Base-by-base conservation (phyloP, 2,888 invertebrate species). In the Pristionchus mayeri region DNA sequence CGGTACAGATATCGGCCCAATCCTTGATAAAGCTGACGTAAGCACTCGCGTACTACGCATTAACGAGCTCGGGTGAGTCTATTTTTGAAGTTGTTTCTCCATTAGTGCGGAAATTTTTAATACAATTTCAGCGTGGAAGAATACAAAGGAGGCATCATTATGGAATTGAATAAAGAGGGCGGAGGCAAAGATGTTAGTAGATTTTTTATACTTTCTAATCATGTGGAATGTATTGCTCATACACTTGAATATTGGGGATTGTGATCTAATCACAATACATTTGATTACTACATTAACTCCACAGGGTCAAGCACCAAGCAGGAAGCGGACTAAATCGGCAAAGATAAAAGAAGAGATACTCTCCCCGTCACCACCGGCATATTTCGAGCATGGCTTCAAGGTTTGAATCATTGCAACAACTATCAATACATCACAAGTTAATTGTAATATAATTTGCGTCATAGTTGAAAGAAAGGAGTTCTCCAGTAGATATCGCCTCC, bases 101-200 rank as follows among this genome's bases (percentile, higher is more conserved):
- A 11, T 30, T 9, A 1, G 13, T 30, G 30, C 9, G 11, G 27
- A 9, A 7, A 27, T 16, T 4, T 3, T 9, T 7, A 9, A 37
- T n/a, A n/a, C n/a, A n/a, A 34, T 21, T 67, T 67, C 7, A 9
- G 37, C 34, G 3, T 37, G 37, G 37, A 37, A 67, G 21, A 34
- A 37, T 21, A 11, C 3, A 3, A 67, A n/a, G n/a, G n/a, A 9
- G 67, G 34, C 13, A 37, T 27, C 37, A 67, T 67, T 21, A 37
- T 67, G 18, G 67, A 67, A 21, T 37, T 67, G 67, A 67, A 67
- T 21, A 34, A 37, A 37, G 67, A 67, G 21, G 67, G 67, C 34
- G 34, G 18, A 34, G 21, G 18, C 34, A 21, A 34, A 37, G 34
- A 34, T 21, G 67, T 21, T 18, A 67, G 67, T 37, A 37, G 67